Conservation (phyloP, 64 coral and sea anemone genomes). For the Pocillopora damicornis region DNA sequence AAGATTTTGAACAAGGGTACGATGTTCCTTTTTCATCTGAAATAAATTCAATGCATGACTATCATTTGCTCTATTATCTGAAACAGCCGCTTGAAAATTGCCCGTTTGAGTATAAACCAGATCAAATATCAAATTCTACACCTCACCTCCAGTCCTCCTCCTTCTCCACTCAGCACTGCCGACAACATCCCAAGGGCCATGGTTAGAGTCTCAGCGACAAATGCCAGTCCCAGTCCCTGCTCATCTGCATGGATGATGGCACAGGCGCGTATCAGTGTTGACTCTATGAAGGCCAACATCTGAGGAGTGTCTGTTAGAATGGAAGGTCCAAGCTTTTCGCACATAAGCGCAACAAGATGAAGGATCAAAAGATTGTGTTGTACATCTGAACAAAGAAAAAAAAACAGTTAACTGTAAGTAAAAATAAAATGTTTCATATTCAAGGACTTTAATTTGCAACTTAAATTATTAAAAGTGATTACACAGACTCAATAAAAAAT, state of each 20-base stretch:
- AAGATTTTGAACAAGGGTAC: conserved; percentile 31
- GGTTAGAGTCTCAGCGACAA: conserved; percentile 80
- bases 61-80: neutral
- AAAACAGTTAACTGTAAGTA: neutral
- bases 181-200: conserved; percentile 93
- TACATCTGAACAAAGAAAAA: neutral
- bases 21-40: conserved; percentile 62
- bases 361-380: conserved; percentile 71
- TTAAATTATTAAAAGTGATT: too few species aligned
- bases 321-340: conserved; percentile 88
- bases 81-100: neutral
- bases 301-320: conserved; percentile 72
- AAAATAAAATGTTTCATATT: too few species aligned
- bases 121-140: neutral
- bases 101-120: neutral
- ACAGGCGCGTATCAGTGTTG: conserved; percentile 71
- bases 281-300: conserved; percentile 72
- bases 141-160: conserved; percentile 15
- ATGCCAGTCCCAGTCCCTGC: conserved; percentile 10
- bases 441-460: too few species aligned
- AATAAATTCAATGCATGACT: neutral
- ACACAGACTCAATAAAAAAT: too few species aligned
- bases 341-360: conserved; percentile 81
- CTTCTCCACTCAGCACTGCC: conserved; percentile 74
- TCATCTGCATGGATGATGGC: conserved; percentile 38